Evolutionary conservation across 2,113 vertebrate genomes (phyloP).

Genomic region (Rutilus rutilus): DNA sequence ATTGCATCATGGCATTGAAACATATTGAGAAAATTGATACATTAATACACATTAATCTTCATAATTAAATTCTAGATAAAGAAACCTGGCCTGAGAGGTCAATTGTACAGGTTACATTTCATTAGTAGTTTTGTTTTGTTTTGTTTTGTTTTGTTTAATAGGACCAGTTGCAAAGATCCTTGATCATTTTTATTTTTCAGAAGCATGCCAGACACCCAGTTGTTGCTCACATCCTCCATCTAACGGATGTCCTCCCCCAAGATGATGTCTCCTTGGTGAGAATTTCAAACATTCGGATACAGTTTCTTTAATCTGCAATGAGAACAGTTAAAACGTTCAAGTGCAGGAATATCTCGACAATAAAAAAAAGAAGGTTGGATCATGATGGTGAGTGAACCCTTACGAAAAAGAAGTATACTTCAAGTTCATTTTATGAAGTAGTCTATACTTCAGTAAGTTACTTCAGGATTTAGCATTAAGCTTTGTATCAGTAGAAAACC

Average conservation of each 20-base stretch:
- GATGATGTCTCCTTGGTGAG: too few species aligned
- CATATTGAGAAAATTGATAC: background rate
- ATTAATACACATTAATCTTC: background rate
- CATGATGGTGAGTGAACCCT: background rate
- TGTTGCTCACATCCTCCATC: too few species aligned
- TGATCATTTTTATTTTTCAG: conserved; percentile 16
- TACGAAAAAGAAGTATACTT: too few species aligned
- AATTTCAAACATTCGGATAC: accelerated
- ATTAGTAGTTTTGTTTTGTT: background rate
- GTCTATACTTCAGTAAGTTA: too few species aligned
- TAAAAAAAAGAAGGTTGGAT: background rate
- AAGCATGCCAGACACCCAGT: conserved; percentile 29
- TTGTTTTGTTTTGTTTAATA: background rate
- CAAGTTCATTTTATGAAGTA: too few species aligned
- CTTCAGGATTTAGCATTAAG: too few species aligned
- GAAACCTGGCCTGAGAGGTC: background rate
- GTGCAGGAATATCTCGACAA: background rate
- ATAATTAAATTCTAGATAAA: background rate
- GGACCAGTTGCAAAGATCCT: background rate
- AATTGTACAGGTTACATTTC: background rate
- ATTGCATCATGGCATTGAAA: background rate
- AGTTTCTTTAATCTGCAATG: background rate
- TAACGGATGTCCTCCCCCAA: accelerated
- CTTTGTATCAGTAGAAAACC: too few species aligned
- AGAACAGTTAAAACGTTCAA: background rate